A percentile compares a stretch with the other conserved stretches of the same genome.
Evolutionary conservation across 2,797 vertebrate species (phyloP).

Genomic region (Dendrocincla tyrannina): DNA sequence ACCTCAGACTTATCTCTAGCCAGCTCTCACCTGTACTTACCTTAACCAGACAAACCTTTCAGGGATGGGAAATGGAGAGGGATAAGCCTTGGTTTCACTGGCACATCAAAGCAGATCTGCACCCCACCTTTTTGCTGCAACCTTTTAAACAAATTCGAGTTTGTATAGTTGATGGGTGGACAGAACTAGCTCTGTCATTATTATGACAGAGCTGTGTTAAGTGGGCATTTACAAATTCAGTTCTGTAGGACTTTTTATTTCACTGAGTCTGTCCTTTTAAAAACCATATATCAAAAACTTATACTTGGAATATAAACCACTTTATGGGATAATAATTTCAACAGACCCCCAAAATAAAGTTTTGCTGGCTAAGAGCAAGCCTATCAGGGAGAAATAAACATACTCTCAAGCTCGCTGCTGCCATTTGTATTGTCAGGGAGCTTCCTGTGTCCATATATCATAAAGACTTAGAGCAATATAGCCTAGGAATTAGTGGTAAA

Average conservation of each 20-base stretch:
- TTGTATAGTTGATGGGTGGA: not conserved
- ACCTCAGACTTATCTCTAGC: not conserved
- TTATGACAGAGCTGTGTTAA: not conserved
- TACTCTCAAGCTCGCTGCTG: not conserved
- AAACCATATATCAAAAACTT: not conserved
- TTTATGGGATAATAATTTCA: not conserved
- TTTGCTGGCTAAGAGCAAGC: not conserved
- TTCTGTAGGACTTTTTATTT: not conserved
- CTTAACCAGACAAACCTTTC: not conserved
- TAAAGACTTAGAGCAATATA: not conserved
- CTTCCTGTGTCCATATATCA: not conserved
- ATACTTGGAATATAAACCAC: not conserved
- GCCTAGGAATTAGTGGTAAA: not conserved
- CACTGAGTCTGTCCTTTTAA: not conserved
- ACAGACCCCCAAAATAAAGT: not conserved
- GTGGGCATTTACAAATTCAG: not conserved
- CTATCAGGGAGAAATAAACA: not conserved
- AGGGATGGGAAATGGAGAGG: not conserved
- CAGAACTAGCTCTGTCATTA: not conserved
- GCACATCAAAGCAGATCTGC: not conserved
- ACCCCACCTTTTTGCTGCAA: not conserved
- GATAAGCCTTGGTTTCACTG: not conserved
- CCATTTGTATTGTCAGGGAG: not conserved
- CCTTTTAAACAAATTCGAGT: not conserved
- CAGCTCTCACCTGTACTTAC: not conserved